Evolutionary conservation across 2,797 vertebrate species (phyloP).

Genomic region (Cichlasoma orientale): DNA sequence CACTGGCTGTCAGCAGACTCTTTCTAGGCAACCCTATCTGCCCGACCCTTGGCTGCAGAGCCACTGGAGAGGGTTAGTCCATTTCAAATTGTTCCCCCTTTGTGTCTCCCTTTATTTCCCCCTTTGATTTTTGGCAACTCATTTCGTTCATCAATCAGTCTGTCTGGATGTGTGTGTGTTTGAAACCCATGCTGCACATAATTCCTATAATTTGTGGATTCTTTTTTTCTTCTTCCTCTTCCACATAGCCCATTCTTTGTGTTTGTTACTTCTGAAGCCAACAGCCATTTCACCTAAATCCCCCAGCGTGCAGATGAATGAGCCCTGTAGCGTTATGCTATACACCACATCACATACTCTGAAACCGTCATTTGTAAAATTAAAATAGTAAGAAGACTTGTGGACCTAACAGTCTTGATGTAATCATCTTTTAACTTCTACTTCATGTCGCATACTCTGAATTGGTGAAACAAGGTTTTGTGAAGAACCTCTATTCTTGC

Average conservation of each 20-base stretch:
- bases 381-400: slow-evolving; percentile 2
- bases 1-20: slow-evolving; percentile 86
- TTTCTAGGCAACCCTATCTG: slow-evolving; percentile 85
- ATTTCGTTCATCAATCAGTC: slow-evolving; percentile 83
- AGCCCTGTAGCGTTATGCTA: slow-evolving; percentile 43
- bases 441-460: background rate
- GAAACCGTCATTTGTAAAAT: slow-evolving; percentile 26
- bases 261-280: slow-evolving; percentile 68
- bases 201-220: slow-evolving; percentile 82
- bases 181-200: slow-evolving; percentile 78
- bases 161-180: slow-evolving; percentile 72
- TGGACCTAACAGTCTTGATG: background rate
- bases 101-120: slow-evolving; percentile 79
- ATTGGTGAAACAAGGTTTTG: slow-evolving; percentile 11
- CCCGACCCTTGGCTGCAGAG: slow-evolving; percentile 79
- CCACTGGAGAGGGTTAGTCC: slow-evolving; percentile 78
- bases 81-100: slow-evolving; percentile 82
- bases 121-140: slow-evolving; percentile 82
- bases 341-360: slow-evolving; percentile 25
- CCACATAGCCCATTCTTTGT: slow-evolving; percentile 73
- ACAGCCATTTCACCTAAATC: slow-evolving; percentile 53
- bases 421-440: slow-evolving; percentile 10
- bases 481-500: slow-evolving; percentile 10
- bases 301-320: slow-evolving; percentile 58
- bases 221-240: slow-evolving; percentile 52